These are phyloP conservation scores for Oligia latruncula DNA, from an alignment of 2,888 invertebrate genomes.

Conservation along the genomic window DNA sequence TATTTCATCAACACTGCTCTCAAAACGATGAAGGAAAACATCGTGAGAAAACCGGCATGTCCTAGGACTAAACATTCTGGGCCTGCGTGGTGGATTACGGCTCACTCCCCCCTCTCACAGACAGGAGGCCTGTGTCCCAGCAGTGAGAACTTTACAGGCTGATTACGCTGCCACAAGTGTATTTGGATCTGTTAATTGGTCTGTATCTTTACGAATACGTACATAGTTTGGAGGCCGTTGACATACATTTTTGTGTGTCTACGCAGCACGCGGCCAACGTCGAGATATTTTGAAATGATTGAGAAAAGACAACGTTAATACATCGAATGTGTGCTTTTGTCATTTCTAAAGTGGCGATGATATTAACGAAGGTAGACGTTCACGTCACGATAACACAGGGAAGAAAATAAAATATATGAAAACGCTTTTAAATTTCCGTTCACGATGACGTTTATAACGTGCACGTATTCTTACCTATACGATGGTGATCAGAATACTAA, in stretches of 20 bases:
- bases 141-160: background rate
- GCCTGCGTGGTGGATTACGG: background rate
- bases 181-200: constrained; percentile 41
- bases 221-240: constrained; percentile 56
- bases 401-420: background rate
- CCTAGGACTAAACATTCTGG: background rate
- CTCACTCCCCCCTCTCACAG: background rate
- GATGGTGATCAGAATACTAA: too few species aligned
- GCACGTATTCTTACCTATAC: background rate
- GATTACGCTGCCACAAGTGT: constrained; percentile 12
- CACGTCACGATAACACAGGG: background rate
- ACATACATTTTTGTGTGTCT: constrained; percentile 42
- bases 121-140: background rate
- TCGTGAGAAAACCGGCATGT: background rate
- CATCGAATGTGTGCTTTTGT: background rate
- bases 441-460: background rate
- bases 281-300: constrained; percentile 18
- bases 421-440: background rate
- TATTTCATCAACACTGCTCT: background rate
- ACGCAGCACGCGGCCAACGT: background rate
- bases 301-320: constrained; percentile 2
- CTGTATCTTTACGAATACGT: constrained; percentile 27
- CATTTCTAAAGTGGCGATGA: background rate
- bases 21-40: background rate
- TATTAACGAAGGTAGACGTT: background rate